Evolutionary conservation across 1,140 invertebrate genomes (phyloP).

Genomic region (Pseudomyrmex sp.): DNA sequence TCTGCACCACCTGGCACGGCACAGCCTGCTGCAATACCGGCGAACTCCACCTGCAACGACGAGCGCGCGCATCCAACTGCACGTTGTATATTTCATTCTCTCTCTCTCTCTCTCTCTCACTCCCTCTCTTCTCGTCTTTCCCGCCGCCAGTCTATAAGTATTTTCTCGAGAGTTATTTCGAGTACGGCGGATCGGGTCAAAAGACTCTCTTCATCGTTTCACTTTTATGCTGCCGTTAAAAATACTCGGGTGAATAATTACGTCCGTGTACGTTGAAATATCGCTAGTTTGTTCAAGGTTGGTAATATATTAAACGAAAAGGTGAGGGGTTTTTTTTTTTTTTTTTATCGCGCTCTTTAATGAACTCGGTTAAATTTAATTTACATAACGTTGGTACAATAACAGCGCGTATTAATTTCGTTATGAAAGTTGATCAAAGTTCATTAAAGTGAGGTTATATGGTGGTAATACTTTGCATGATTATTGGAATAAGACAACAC

Average conservation of each 20-base stretch:
- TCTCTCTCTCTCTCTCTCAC: too few species aligned
- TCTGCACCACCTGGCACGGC: conserved; percentile 10
- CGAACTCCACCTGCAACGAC: conserved; percentile 62
- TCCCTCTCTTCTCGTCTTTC: not conserved
- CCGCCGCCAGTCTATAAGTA: conserved; percentile 21
- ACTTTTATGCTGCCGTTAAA: conserved; percentile 22
- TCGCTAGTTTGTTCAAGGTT: not conserved
- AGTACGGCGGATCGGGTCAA: conserved; percentile 24
- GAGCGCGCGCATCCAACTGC: not conserved
- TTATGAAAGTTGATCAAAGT: too few species aligned
- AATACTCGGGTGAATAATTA: conserved; percentile 36
- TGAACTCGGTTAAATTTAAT: not conserved
- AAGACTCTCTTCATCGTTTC: conserved; percentile 11
- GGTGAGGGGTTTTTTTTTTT: not conserved
- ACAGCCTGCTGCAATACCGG: conserved; percentile 48
- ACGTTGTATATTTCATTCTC: too few species aligned
- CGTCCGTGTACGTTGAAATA: not conserved
- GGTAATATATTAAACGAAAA: not conserved
- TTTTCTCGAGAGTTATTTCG: conserved; percentile 31
- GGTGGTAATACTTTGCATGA: too few species aligned
- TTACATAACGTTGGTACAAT: too few species aligned
- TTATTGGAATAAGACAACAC: too few species aligned
- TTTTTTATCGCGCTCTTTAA: not conserved
- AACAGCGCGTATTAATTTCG: too few species aligned
- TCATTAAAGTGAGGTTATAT: too few species aligned